These are phyloP conservation scores for Melanogrammus aeglefinus DNA, from an alignment of 2,797 vertebrate genomes.

Conservation along the genomic window DNA sequence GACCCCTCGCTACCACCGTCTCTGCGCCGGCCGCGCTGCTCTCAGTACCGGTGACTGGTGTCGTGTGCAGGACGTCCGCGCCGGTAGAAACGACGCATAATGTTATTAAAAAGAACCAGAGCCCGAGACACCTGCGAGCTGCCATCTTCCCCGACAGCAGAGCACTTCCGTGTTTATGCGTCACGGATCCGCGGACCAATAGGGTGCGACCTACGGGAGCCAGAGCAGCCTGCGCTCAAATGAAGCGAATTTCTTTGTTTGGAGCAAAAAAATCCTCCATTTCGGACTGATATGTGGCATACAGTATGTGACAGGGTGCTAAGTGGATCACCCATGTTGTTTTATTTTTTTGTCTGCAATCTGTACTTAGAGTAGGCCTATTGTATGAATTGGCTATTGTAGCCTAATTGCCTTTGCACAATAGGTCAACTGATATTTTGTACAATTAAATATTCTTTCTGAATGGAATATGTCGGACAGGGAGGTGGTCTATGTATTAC, in stretches of 20 bases:
- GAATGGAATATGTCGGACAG: background rate
- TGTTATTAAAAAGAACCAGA: conserved; percentile 40
- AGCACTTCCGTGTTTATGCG: conserved; percentile 60
- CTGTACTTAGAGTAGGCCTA: background rate
- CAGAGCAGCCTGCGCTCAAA: background rate
- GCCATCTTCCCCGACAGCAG: conserved; percentile 61
- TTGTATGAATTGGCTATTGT: background rate
- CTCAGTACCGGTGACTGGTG: background rate
- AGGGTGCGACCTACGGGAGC: conserved; percentile 19
- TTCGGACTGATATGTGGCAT: background rate
- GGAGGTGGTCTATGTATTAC: background rate
- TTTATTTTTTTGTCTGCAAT: background rate
- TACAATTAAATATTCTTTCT: background rate
- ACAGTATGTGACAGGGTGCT: background rate
- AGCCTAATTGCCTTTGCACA: background rate
- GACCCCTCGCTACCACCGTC: background rate
- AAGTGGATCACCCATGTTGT: background rate
- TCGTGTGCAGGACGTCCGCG: conserved; percentile 28
- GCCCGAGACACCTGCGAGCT: conserved; percentile 18
- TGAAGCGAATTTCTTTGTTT: conserved; percentile 45
- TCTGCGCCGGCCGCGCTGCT: background rate
- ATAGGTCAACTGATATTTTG: background rate
- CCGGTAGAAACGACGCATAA: conserved; percentile 13
- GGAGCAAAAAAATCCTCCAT: background rate
- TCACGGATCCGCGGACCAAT: conserved; percentile 48